Base-by-base conservation (phyloP, 2,113 vertebrate genomes). In the Cepphus grylle region DNA sequence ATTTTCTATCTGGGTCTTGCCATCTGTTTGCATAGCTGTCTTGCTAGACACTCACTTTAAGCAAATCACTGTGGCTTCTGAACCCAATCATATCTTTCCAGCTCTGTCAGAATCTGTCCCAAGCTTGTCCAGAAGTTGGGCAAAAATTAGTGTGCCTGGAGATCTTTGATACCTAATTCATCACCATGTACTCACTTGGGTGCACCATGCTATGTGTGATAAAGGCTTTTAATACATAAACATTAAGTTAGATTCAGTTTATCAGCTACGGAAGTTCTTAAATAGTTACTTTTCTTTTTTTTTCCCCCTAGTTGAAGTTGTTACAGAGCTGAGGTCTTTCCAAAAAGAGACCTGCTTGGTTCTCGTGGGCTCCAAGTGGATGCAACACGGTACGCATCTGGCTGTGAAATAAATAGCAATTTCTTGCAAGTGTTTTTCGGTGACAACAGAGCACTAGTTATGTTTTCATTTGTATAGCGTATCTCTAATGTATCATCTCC, bases 1-100 rank as follows among this genome's bases (percentile, higher is more conserved):
- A 55, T 96, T 97, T 97, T 97, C 84, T 97, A 27, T 95, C 93
- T 97, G 72, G 95, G 93, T 90, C 94, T 90, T 97, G 91, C 94
- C 96, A 95, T 96, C 97, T 97, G 94, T 95, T 94, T 97, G 89
- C 93, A 92, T 90, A 94, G 93, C 93, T 97, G 93, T 96, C 95
- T 97, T 80, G 95, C 94, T 96, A 97, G 93, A 95, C 96, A 93
- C 66, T 93, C 47, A 25, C 55, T 94, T 93, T 6, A 71, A 76
- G 84, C 74, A 82, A 85, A 94, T 94, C 53, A 21, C 59, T 59
- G 71, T 83, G 89, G 74, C 87, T 96, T 90, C 89, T 95, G 84
- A 96, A 91, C 89, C 38, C 70, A 70, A 5, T 36, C 77, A 3
- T 65, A 36, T 71, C 62, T 65, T 81, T 58, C 67, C 50, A 81